Evolutionary conservation across 2,113 vertebrate genomes (phyloP), one percentile per base, ranked within the genome.

Genomic region (Indri indri): DNA sequence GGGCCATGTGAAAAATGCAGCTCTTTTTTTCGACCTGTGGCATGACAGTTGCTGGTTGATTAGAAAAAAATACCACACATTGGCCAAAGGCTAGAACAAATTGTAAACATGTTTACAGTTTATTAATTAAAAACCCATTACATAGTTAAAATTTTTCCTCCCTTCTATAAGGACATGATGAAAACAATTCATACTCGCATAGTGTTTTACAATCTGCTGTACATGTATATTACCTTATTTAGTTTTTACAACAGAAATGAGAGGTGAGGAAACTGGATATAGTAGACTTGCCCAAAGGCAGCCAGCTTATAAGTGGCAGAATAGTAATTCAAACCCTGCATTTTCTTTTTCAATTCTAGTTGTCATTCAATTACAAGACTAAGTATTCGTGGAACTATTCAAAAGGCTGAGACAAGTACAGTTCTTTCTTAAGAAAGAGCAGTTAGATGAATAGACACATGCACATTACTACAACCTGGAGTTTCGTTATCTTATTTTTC

Each of bases 291-390:
- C 30, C n/a, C 71, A 61, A 92, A 42, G 32, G 6, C 18, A 65
- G 3, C 8, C 9, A 27, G 6, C 8, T 30, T 11, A 47, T 45
- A 80, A 32, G 23, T 0, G 6, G 6, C 3, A 47, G 16, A 65
- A 45, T 0, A 4, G 22, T 1, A 4, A 32, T 8, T 30, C 8
- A 23, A 52, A 76, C 42, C 23, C 4, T 80, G 17, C 0, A 23
- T 77, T 70, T 71, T 23, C 13, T 16, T 40, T 45, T 77, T 13
- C 3, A 91, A 3, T 30, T 52, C 13, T n/a, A 74, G 17, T 6
- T 11, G 1, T n/a, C 13, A 45, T 92, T 70, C 30, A 14, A 27
- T 47, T 59, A 71, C 6, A 52, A n/a, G 25, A 50, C 4, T 20
- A 57, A 57, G 37, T 50, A 27, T 70, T 40, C 20, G 8, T 30